Evolutionary conservation across 2,113 vertebrate genomes (phyloP), one percentile per base, ranked within the genome.

Genomic region (Centropristis striata): DNA sequence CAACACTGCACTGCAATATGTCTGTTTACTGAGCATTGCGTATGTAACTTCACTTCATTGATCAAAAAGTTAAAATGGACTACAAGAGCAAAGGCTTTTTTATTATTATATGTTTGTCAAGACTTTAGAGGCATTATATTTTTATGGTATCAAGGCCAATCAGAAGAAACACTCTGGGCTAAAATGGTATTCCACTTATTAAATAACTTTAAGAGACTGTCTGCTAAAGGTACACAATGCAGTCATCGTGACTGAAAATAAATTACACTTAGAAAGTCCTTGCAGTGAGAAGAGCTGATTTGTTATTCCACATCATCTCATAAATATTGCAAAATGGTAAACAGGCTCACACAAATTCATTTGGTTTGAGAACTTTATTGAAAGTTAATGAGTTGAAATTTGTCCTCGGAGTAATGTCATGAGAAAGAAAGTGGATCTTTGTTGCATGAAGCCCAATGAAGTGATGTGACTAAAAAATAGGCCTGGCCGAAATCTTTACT

Each of bases 291-390:
- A 59, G 65, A 72, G n/a, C 41, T 75, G 20, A 74, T 86, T 80
- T 82, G 71, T 83, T 82, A 64, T 77, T 77, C 59, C 25, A 37
- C 44, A 53, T 50, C 0, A 1, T 71, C 69, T 77, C 64, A 82
- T 82, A 67, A 87, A 85, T 82, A 87, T 85, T 84, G 37, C 21
- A 83, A 54, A 61, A 50, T 0, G 11, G 66, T 64, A 76, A 82
- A 85, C 58, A 80, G 73, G 23, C 61, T 64, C 42, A 44, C 41
- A 59, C 14, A 55, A 65, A 80, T 55, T 78, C 8, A 74, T 57
- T 72, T 65, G 25, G 20, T 70, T 80, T 69, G 51, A 69, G 50
- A 82, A 79, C 28, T 79, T 54, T 41, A 78, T 39, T 60, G 46
- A 59, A 51, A 78, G 41, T 70, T 74, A 67, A 78, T 63, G 51